phyloP scores from a whole-genome alignment of 2,113 vertebrate genomes.

The Pollimyrus isidori region DNA sequence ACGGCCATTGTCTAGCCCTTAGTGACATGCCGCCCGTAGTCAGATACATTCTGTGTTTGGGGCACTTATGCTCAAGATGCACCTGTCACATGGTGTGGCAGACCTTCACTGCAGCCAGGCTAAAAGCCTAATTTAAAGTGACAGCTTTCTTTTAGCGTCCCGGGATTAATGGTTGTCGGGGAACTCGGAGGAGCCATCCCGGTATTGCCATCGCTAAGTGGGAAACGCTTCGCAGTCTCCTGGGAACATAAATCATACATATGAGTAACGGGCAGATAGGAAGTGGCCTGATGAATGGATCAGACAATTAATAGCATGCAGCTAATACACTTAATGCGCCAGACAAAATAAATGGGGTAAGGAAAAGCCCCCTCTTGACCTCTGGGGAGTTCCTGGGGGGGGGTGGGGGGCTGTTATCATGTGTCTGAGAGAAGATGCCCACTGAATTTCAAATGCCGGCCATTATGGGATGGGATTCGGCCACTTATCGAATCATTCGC shows the following conservation, averaged over 20 bases:
- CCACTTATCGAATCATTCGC: neutral
- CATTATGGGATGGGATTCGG: neutral
- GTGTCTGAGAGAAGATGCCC: neutral
- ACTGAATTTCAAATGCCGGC: neutral
- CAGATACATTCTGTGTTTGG: neutral
- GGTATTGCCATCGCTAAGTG: conserved; percentile 40
- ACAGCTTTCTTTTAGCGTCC: conserved; percentile 35
- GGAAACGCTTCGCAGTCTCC: conserved; percentile 49
- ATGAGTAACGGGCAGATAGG: conserved; percentile 38
- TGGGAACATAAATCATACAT: conserved; percentile 63
- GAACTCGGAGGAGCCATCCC: conserved; percentile 50
- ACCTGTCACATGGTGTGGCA: too few relatives aligned
- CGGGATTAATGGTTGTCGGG: conserved; percentile 12
- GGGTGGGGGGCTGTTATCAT: neutral
- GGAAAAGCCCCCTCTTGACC: neutral
- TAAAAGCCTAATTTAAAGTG: conserved; percentile 42
- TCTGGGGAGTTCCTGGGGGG: neutral
- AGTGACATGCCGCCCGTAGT: neutral
- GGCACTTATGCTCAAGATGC: neutral
- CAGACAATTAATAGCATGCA: conserved; percentile 49
- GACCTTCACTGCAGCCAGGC: neutral
- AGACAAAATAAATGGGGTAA: conserved; percentile 17
- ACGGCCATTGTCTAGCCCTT: neutral
- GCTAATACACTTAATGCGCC: conserved; percentile 51
- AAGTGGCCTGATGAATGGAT: conserved; percentile 35